phyloP scores from a whole-genome alignment of 2,888 invertebrate genomes.

The Vanessa cardui region DNA sequence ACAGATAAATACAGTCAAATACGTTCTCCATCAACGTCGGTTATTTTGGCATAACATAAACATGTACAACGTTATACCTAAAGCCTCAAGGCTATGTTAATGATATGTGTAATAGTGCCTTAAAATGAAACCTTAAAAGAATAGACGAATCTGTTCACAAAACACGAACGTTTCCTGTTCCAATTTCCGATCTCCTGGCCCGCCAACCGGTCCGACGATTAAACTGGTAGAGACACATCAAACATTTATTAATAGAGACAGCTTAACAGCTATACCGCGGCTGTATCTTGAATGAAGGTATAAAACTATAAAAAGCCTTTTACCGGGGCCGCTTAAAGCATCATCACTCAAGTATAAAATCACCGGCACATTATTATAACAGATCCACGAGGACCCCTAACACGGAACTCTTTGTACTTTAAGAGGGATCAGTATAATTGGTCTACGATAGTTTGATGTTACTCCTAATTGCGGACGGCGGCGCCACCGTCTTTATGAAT shows the following conservation, averaged over 20 bases:
- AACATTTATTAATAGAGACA: slow-evolving; percentile 45
- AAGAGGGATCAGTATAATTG: slow-evolving; percentile 43
- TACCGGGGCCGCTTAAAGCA: slow-evolving; percentile 48
- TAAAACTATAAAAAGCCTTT: slow-evolving; percentile 57
- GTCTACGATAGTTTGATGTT: slow-evolving; percentile 48
- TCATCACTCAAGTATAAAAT: slow-evolving; percentile 55
- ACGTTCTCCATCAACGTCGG: no score
- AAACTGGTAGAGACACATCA: slow-evolving; percentile 39
- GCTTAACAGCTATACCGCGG: slow-evolving; percentile 38
- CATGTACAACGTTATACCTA: no score
- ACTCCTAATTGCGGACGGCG: slow-evolving; percentile 47
- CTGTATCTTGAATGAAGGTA: slow-evolving; percentile 48
- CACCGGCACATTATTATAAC: slow-evolving; percentile 49
- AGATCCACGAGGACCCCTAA: slow-evolving; percentile 40
- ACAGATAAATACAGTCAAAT: no score
- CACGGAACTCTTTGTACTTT: slow-evolving; percentile 43
- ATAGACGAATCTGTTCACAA: neutral
- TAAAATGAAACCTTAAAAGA: neutral
- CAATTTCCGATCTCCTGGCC: slow-evolving; percentile 26
- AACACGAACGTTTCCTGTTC: slow-evolving; percentile 20
- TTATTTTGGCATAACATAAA: no score
- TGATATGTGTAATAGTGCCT: no score
- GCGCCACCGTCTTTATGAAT: slow-evolving; percentile 48
- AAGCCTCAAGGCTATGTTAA: no score
- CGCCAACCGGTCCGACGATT: slow-evolving; percentile 33